phyloP scores from a whole-genome alignment of 1,140 invertebrate species.

The Sitophilus oryzae region DNA sequence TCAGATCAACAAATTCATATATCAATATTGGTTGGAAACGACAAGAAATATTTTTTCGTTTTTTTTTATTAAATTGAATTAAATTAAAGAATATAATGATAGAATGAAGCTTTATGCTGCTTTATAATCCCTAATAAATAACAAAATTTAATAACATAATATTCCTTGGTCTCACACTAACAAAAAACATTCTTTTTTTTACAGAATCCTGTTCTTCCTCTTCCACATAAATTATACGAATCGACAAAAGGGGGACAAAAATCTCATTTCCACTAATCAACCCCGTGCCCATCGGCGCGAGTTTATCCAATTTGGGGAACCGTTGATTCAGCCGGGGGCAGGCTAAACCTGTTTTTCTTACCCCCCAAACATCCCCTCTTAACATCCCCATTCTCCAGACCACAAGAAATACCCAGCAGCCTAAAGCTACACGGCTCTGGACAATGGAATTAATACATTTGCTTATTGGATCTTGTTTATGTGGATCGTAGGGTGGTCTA shows the following conservation, averaged over 20 bases:
- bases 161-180: too few species aligned
- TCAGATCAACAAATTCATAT: too few species aligned
- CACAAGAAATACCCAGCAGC: background rate
- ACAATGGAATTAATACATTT: constrained; percentile 25
- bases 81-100: too few species aligned
- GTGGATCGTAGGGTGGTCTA: too few species aligned
- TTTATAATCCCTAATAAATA: too few species aligned
- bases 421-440: constrained; percentile 13
- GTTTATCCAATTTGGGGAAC: constrained; percentile 19
- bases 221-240: background rate
- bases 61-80: too few species aligned
- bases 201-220: background rate
- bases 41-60: too few species aligned
- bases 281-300: constrained; percentile 13
- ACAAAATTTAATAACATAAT: too few species aligned
- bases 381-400: background rate
- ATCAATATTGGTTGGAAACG: too few species aligned
- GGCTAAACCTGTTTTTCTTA: constrained; percentile 7
- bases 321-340: constrained; percentile 17
- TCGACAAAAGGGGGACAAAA: constrained; percentile 8
- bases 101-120: too few species aligned
- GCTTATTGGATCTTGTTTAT: constrained; percentile 23
- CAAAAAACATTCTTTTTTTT: too few species aligned
- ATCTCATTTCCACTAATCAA: constrained; percentile 18
- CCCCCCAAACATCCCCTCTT: constrained; percentile 6